phyloP scores from a whole-genome alignment of 2,113 vertebrate genomes.

The Chlorodrepanis virens region DNA sequence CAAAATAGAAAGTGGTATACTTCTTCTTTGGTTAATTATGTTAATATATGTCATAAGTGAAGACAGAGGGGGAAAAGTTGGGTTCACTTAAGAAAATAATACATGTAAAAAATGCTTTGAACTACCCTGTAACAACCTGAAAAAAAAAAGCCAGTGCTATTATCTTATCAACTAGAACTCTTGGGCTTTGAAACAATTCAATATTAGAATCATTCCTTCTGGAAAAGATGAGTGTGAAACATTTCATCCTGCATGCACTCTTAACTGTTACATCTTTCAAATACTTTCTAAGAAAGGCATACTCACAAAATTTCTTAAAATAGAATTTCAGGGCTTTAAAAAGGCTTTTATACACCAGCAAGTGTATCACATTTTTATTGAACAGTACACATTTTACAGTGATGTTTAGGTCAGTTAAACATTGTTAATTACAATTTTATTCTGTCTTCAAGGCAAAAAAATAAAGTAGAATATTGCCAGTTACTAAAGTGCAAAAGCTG shows the following conservation, averaged over 20 bases:
- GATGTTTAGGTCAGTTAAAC: constrained; percentile 50
- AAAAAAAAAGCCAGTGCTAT: not conserved
- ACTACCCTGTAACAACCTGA: not conserved
- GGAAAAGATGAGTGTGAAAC: not conserved
- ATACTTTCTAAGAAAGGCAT: not conserved
- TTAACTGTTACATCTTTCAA: not conserved
- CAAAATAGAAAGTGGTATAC: not conserved
- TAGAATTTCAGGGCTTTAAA: not conserved
- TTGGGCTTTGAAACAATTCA: not conserved
- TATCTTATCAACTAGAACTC: not conserved
- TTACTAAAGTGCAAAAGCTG: constrained; percentile 54
- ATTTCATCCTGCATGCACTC: not conserved
- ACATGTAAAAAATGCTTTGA: not conserved
- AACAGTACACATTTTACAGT: not conserved
- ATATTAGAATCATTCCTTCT: not conserved
- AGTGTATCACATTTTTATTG: not conserved
- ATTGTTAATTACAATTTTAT: constrained; percentile 57
- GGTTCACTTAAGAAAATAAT: not conserved
- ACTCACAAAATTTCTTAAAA: not conserved
- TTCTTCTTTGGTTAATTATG: not conserved
- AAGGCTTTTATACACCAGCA: not conserved
- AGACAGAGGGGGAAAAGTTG: not conserved
- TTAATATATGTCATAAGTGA: not conserved
- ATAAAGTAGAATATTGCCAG: constrained; percentile 24
- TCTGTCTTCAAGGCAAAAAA: constrained; percentile 37